These are phyloP conservation scores for Synergus gifuensis DNA, from an alignment of 2,888 invertebrate species.

Conservation along the genomic window DNA sequence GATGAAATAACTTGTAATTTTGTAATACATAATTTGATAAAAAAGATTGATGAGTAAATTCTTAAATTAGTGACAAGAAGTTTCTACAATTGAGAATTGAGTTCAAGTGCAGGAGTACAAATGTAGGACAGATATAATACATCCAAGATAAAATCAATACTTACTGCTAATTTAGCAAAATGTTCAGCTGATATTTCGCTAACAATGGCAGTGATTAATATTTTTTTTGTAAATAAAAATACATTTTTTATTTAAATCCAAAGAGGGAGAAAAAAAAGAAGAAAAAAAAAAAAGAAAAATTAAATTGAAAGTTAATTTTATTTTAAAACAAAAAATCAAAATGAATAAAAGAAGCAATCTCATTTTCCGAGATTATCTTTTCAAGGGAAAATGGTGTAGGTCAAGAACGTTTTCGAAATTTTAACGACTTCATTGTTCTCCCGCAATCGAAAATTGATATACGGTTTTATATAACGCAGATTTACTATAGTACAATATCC, in stretches of 20 bases:
- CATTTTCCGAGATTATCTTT: no score
- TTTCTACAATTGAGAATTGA: slow-evolving; percentile 1
- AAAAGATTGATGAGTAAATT: slow-evolving; percentile 6
- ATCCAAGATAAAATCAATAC: slow-evolving; percentile 16
- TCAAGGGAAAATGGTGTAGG: no score
- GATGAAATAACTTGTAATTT: neutral
- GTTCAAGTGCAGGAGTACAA: slow-evolving; percentile 19
- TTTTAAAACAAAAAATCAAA: no score
- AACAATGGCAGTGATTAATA: neutral
- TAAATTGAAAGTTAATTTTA: neutral
- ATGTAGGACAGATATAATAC: slow-evolving; percentile 19
- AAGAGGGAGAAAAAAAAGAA: neutral
- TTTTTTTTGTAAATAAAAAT: neutral
- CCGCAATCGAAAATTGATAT: no score
- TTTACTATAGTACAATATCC: no score
- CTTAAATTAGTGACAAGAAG: neutral
- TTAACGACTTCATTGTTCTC: no score
- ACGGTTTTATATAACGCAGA: no score
- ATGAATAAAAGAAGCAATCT: no score
- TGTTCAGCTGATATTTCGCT: neutral
- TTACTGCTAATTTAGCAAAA: slow-evolving; percentile 12
- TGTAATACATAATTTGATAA: neutral
- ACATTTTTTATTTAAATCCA: neutral
- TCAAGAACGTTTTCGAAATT: no score
- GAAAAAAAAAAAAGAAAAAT: no score